phyloP scores from a whole-genome alignment of 2,888 invertebrate genomes.

The Rapana venosa region DNA sequence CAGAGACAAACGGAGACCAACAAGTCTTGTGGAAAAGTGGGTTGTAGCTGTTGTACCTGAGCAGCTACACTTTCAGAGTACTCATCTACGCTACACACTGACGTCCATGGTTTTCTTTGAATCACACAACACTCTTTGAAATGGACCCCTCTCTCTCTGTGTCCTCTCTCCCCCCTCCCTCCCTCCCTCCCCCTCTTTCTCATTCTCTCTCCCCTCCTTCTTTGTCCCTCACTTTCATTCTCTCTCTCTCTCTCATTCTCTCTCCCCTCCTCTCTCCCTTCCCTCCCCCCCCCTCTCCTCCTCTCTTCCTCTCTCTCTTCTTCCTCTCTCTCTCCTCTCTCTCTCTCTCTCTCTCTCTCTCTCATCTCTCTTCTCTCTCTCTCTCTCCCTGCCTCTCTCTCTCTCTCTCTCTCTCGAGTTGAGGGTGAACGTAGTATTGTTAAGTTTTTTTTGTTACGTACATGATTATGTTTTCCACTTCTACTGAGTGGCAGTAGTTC shows the following conservation, averaged over 20 bases:
- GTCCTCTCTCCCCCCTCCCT: background rate
- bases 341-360: background rate
- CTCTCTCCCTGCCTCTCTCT: background rate
- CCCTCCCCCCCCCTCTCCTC: background rate
- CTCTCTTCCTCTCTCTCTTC: background rate
- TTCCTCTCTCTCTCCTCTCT: background rate
- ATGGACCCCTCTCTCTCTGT: background rate
- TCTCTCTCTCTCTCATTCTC: background rate
- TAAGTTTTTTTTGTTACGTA: too few species aligned
- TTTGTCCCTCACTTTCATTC: background rate
- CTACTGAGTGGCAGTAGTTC: too few species aligned
- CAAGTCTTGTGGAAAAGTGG: too few species aligned
- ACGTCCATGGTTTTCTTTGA: too few species aligned
- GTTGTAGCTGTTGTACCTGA: too few species aligned
- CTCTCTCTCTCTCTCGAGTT: too few species aligned
- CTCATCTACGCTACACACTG: too few species aligned
- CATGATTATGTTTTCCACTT: too few species aligned
- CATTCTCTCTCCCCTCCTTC: background rate
- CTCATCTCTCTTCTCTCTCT: background rate
- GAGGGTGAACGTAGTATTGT: too few species aligned
- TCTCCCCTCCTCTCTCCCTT: background rate
- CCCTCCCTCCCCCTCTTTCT: background rate
- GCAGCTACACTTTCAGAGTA: too few species aligned
- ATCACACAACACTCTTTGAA: too few species aligned
- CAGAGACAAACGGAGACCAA: too few species aligned